Evolutionary conservation across 2,888 invertebrate species (phyloP).

Genomic region (Aleiodes alternator): DNA sequence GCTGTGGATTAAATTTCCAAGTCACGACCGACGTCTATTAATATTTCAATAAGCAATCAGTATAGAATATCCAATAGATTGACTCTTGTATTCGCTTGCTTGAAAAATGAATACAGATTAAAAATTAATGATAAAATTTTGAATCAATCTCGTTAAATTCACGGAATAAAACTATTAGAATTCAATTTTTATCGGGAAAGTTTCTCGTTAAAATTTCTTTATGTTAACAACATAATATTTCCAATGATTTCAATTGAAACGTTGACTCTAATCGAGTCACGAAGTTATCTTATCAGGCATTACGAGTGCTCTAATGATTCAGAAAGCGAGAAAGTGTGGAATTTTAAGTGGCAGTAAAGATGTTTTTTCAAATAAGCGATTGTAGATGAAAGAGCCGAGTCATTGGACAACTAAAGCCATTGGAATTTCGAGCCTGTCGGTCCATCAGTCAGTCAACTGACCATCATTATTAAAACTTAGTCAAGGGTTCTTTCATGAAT

Average conservation of each 20-base stretch:
- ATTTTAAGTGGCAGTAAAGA: slow-evolving; percentile 50
- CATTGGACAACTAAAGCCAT: slow-evolving; percentile 1
- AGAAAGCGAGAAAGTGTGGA: slow-evolving; percentile 35
- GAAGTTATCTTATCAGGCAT: slow-evolving; percentile 13
- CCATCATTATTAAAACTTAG: slow-evolving; percentile 51
- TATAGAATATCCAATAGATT: slow-evolving; percentile 1
- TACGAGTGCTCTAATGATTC: background rate
- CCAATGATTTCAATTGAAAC: background rate
- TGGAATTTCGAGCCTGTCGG: slow-evolving; percentile 9
- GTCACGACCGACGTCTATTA: slow-evolving; percentile 14
- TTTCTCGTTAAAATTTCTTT: no score
- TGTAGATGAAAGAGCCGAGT: slow-evolving; percentile 13
- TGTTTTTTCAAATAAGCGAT: background rate
- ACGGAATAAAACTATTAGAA: no score
- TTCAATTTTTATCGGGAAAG: no score
- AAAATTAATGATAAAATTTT: no score
- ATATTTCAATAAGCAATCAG: slow-evolving; percentile 29
- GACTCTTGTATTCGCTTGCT: background rate
- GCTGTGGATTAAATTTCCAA: slow-evolving; percentile 14
- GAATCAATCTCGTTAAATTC: no score
- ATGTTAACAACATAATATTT: no score
- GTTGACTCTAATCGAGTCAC: background rate
- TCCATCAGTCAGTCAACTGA: slow-evolving; percentile 42
- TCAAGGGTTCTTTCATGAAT: slow-evolving; percentile 50
- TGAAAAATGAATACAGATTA: no score